Conservation (phyloP, 2,888 invertebrate genomes). For the Lissocephala sabroskyi region DNA sequence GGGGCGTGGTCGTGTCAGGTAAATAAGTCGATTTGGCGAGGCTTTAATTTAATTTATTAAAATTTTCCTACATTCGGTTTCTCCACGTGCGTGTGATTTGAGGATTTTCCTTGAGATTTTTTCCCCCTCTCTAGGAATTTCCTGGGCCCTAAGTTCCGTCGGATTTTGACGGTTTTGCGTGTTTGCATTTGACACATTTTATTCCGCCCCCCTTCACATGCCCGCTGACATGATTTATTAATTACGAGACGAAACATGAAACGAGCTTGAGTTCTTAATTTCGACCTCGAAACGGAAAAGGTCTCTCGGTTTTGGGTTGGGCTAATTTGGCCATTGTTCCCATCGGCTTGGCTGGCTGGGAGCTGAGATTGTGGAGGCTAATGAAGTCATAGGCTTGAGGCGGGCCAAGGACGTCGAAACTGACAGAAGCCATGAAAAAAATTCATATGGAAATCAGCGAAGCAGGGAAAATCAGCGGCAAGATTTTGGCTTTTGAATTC, state of each 20-base stretch:
- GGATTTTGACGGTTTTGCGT: conserved; percentile 41
- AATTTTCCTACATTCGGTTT: conserved; percentile 24
- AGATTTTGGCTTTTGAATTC: too few species aligned
- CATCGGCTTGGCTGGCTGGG: too few species aligned
- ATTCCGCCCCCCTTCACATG: conserved; percentile 15
- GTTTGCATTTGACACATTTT: conserved; percentile 61
- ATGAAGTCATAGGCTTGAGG: too few species aligned
- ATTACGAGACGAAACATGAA: conserved; percentile 58
- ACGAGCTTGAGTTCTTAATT: conserved; percentile 65
- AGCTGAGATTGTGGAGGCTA: too few species aligned
- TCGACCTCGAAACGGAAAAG: conserved; percentile 27
- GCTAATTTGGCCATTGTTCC: too few species aligned
- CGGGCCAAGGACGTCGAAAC: too few species aligned
- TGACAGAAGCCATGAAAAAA: too few species aligned
- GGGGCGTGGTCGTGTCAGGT: conserved; percentile 21
- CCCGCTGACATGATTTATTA: conserved; percentile 69
- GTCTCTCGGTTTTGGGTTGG: too few species aligned
- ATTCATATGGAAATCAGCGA: too few species aligned
- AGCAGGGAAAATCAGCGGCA: too few species aligned
- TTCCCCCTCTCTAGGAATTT: conserved; percentile 22
- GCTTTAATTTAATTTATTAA: conserved; percentile 62
- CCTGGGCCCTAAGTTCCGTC: conserved; percentile 13
- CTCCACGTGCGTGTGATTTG: conserved; percentile 6
- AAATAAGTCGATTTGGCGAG: conserved; percentile 49
- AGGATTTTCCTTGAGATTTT: conserved; percentile 28